Base-by-base conservation (phyloP, 1,140 invertebrate species). In the Sycobia sp. region DNA sequence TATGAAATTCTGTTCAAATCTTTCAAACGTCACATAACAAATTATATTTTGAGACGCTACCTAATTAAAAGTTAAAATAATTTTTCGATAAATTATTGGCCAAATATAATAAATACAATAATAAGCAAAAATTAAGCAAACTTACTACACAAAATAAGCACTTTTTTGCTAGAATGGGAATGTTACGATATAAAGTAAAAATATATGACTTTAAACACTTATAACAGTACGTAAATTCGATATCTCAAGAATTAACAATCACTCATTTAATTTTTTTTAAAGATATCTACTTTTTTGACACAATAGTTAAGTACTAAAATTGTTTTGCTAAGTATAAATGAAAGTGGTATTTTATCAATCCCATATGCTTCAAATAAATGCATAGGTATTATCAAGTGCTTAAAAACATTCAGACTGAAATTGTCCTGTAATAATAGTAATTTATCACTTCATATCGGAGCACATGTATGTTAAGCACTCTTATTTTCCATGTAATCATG, bases 161-260 rank as follows among this genome's bases (percentile, higher is more conserved):
- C 44, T 64, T 64, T 59, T 13, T 58, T 58, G 62, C 55, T 58
- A 50, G 53, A 65, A 38, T 65, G 38, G 62, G 62, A 65, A 65
- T 65, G 62, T 65, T 65, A 58, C 36, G 55, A 53, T 59, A 58
- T 46, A 65, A 58, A 57, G 51, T 57, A 56, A n/a, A 65, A 65
- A 59, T 65, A 65, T 59, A 65, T 54, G 62, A 65, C 32, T 58
- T 65, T 55, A 57, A 64, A 65, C 55, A 38, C 62, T 65, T 65
- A 32, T 65, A 65, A 65, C 62, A 65, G 49, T 65, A 65, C 39
- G 39, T 65, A 65, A 65, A 65, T 65, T 65, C 39, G 49, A 58
- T 53, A 65, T 65, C 29, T 59, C 62, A 58, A 58, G 46, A 53
- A 41, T 51, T 53, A 65, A 58, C 55, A 65, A 58, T 65, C n/a